Base-by-base conservation (phyloP, 2,797 vertebrate genomes). In the Tympanoctomys barrerae region DNA sequence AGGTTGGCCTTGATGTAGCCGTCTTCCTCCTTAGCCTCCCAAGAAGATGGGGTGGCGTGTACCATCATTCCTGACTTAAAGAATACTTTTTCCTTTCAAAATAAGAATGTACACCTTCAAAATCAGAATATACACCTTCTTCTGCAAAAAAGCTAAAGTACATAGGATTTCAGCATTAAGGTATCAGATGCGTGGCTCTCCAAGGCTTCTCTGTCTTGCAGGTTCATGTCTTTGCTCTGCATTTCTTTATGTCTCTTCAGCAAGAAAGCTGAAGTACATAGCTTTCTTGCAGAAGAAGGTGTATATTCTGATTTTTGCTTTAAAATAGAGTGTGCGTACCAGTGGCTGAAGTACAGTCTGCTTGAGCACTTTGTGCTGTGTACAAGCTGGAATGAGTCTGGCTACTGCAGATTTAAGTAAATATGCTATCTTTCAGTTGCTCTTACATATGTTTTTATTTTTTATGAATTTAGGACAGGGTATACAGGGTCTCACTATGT, bases 31-130 rank as follows among this genome's bases (percentile, higher is more conserved):
- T 52, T 46, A 78, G 75, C 75, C 21, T 52, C 75, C 24, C 75
- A 52, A 33, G 26, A 16, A 78, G 75, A 31, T 26, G 46, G 28
- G 28, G 16, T 52, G 16, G 16, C 16, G 33, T 78, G 24, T 7
- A 46, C 42, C 49, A 33, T 26, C 28, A 78, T 78, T 78, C 49
- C 46, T 52, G 26, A 33, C 16, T 31, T 52, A 78, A 77, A 77
- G 73, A 49, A 21, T 78, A 31, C 28, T 78, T 94, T 96, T 96
- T 89, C 52, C 49, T 96, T 94, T 92, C 83, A 87, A 96, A 97
- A 70, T 87, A 86, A 49, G 49, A 49, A 49, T 49, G 49, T 49
- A 11, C 49, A 49, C 49, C 8, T 49, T 49, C 49, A 49, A 11
- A 49, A 11, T 49, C 49, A 49, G 49, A 49, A 49, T 49, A 49